phyloP scores from a whole-genome alignment of 2,797 vertebrate species.

The Sebastes aleutianus region DNA sequence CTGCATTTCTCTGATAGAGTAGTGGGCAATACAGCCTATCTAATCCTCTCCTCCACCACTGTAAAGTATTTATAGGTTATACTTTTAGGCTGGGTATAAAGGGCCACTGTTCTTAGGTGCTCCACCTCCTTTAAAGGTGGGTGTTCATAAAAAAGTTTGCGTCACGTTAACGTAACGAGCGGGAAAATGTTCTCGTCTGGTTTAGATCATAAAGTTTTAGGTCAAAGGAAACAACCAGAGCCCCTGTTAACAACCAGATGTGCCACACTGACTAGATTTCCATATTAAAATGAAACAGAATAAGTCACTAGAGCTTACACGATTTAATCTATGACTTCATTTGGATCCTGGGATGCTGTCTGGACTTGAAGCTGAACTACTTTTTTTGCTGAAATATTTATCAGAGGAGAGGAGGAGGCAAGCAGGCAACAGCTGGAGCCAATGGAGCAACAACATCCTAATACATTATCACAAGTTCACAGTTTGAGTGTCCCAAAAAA shows the following conservation, averaged over 20 bases:
- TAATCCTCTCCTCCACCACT: background rate
- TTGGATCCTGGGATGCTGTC: background rate
- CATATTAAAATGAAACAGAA: background rate
- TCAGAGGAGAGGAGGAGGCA: background rate
- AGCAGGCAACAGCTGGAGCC: conserved; percentile 13
- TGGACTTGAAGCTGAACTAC: background rate
- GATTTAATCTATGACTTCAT: background rate
- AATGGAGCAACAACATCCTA: conserved; percentile 14
- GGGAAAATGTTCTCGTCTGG: background rate
- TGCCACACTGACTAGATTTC: background rate
- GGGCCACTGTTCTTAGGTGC: background rate
- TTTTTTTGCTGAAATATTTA: conserved; percentile 11
- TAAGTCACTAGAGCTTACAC: background rate
- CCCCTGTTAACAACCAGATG: background rate
- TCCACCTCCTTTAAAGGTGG: background rate
- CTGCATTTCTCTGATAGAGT: conserved; percentile 35
- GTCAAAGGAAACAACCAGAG: conserved; percentile 9
- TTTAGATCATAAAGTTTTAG: conserved; percentile 17
- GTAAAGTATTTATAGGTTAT: background rate
- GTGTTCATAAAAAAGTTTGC: background rate
- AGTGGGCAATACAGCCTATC: background rate
- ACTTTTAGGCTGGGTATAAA: conserved; percentile 19
- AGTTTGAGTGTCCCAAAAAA: conserved; percentile 30
- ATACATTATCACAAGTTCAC: conserved; percentile 18
- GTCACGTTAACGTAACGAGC: conserved; percentile 3